phyloP scores from a whole-genome alignment of 2,888 invertebrate species.

The Hypsopygia costalis region DNA sequence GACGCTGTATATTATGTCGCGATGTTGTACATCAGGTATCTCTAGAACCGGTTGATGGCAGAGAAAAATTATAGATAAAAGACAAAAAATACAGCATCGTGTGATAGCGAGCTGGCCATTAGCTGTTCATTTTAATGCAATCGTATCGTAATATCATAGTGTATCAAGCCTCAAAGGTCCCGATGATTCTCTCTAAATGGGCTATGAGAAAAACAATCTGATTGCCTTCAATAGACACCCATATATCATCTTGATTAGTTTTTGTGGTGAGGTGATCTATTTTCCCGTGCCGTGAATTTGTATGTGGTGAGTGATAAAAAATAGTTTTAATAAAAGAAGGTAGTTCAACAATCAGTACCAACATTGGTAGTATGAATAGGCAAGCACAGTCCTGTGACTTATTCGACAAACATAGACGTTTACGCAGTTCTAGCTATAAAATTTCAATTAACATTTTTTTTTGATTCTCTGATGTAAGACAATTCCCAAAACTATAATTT shows the following conservation, averaged over 20 bases:
- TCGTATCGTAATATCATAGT: slow-evolving; percentile 6
- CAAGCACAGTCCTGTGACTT: background rate
- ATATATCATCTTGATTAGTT: background rate
- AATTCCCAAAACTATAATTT: slow-evolving; percentile 48
- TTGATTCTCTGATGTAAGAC: slow-evolving; percentile 19
- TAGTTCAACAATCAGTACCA: background rate
- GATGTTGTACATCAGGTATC: slow-evolving; percentile 9
- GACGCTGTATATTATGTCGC: slow-evolving; percentile 12
- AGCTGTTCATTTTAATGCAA: slow-evolving; percentile 24
- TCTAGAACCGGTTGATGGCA: slow-evolving; percentile 17
- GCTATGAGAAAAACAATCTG: slow-evolving; percentile 7
- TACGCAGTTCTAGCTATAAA: too few species aligned
- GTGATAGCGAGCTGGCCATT: slow-evolving; percentile 16
- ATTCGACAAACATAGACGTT: background rate
- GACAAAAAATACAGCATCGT: slow-evolving; percentile 23
- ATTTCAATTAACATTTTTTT: background rate
- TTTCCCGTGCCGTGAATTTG: background rate
- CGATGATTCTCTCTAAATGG: background rate
- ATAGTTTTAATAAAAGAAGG: background rate
- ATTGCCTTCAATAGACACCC: slow-evolving; percentile 8
- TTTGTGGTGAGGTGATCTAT: background rate
- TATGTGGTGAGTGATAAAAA: background rate
- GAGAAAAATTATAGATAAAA: slow-evolving; percentile 27
- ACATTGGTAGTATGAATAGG: too few species aligned
- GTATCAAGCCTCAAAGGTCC: background rate